A percentile compares a stretch with the other conserved stretches of the same genome.
Conservation (phyloP, 2,888 invertebrate genomes). For the Exocentrus adspersus region DNA sequence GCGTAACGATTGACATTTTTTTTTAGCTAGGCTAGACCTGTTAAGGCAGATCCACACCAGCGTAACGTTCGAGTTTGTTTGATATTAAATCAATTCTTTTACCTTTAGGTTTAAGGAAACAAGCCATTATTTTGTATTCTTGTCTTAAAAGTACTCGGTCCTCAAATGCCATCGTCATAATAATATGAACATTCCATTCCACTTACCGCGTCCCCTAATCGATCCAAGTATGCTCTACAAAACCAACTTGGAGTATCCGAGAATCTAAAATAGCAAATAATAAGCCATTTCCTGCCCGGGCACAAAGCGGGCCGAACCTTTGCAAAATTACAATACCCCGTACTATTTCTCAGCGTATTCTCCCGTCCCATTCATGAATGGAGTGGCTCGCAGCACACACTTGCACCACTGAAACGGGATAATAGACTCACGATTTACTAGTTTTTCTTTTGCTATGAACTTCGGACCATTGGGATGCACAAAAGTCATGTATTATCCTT, state of each 20-base stretch:
- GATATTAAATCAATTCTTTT: too few relatives aligned
- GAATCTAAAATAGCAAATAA: constrained; percentile 40
- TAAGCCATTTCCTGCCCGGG: constrained; percentile 50
- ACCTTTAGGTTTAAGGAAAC: too few relatives aligned
- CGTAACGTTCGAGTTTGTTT: too few relatives aligned
- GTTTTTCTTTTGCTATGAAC: constrained; percentile 27
- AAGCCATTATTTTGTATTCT: too few relatives aligned
- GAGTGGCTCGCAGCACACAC: constrained; percentile 24
- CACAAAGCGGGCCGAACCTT: constrained; percentile 44
- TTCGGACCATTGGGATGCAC: constrained; percentile 21
- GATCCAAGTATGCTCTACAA: neutral
- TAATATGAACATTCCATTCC: too few relatives aligned
- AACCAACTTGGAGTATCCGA: constrained; percentile 39
- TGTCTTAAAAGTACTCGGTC: too few relatives aligned
- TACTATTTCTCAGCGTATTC: constrained; percentile 31
- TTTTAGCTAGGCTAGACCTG: too few relatives aligned
- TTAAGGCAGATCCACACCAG: too few relatives aligned
- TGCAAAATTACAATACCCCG: constrained; percentile 41
- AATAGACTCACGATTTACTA: constrained; percentile 31
- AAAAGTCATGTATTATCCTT: constrained; percentile 26
- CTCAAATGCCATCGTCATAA: too few relatives aligned
- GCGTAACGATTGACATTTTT: too few relatives aligned
- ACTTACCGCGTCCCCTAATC: neutral
- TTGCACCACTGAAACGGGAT: constrained; percentile 13
- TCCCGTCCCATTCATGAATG: constrained; percentile 35